These are phyloP conservation scores for Neuroterus valhalla DNA, from an alignment of 1,140 invertebrate genomes.

Conservation along the genomic window DNA sequence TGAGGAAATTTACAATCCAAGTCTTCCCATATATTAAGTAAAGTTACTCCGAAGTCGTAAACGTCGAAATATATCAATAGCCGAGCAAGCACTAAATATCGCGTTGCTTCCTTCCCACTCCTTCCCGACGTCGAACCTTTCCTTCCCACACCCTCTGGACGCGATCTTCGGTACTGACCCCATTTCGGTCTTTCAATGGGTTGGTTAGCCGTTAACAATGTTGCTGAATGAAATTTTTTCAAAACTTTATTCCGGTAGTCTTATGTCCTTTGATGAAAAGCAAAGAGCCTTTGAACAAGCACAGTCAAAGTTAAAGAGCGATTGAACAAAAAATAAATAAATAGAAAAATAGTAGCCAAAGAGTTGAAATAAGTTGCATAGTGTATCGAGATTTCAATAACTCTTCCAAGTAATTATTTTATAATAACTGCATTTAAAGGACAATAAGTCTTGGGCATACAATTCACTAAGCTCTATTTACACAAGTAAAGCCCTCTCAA, in stretches of 20 bases:
- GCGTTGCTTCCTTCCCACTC: slow-evolving; percentile 24
- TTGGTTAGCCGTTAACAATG: too few relatives aligned
- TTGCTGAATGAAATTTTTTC: too few relatives aligned
- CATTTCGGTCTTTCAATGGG: too few relatives aligned
- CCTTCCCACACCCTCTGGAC: background rate
- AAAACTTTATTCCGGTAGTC: background rate
- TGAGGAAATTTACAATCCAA: slow-evolving; percentile 63
- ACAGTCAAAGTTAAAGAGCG: too few relatives aligned
- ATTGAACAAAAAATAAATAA: too few relatives aligned
- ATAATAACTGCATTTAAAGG: background rate
- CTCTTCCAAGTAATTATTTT: background rate
- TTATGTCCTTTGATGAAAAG: too few relatives aligned
- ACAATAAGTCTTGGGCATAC: background rate
- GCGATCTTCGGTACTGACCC: too few relatives aligned
- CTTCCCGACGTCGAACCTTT: background rate
- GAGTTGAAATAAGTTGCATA: too few relatives aligned
- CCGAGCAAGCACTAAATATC: slow-evolving; percentile 59
- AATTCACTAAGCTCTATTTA: slow-evolving; percentile 7
- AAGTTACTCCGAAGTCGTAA: slow-evolving; percentile 68
- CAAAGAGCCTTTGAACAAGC: too few relatives aligned
- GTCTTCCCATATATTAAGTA: slow-evolving; percentile 59
- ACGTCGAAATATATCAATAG: slow-evolving; percentile 71
- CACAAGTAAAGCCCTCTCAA: slow-evolving; percentile 1
- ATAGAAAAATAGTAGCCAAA: too few relatives aligned
- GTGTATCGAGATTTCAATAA: background rate